These are phyloP conservation scores for Zaprionus ornatus DNA, from an alignment of 1,140 invertebrate genomes.

Conservation along the genomic window DNA sequence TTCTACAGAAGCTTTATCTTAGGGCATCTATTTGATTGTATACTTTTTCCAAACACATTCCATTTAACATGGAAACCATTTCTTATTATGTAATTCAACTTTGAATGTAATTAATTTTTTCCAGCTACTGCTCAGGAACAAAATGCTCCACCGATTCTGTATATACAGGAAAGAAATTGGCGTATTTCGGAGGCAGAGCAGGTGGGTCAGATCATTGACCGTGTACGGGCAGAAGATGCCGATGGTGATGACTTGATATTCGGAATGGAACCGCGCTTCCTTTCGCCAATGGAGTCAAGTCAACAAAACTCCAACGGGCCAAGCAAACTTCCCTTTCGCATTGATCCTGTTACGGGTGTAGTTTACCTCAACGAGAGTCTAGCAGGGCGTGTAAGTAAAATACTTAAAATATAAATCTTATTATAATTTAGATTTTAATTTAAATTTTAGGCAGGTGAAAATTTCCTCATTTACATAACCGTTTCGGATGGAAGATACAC, in stretches of 20 bases:
- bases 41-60: no score
- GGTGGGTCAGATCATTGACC: conserved; percentile 87
- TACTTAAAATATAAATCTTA: no score
- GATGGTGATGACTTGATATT: conserved; percentile 87
- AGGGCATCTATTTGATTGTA: no score
- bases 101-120: conserved; percentile 9
- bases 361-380: conserved; percentile 89
- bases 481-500: conserved; percentile 88
- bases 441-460: conserved; percentile 86
- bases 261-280: conserved; percentile 86
- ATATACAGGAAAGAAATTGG: conserved; percentile 87
- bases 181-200: conserved; percentile 87
- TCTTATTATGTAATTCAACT: background rate
- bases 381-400: conserved; percentile 86
- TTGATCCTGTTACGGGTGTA: conserved; percentile 88
- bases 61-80: background rate
- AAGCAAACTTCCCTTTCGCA: conserved; percentile 86
- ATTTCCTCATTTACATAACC: conserved; percentile 89
- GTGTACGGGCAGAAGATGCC: conserved; percentile 86
- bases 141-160: conserved; percentile 84
- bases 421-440: no score
- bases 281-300: conserved; percentile 32
- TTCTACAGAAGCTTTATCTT: no score
- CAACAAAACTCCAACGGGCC: conserved; percentile 41
- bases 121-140: conserved; percentile 61